Evolutionary conservation across 2,113 vertebrate species (phyloP).

Genomic region (Paracanthobrama guichenoti): DNA sequence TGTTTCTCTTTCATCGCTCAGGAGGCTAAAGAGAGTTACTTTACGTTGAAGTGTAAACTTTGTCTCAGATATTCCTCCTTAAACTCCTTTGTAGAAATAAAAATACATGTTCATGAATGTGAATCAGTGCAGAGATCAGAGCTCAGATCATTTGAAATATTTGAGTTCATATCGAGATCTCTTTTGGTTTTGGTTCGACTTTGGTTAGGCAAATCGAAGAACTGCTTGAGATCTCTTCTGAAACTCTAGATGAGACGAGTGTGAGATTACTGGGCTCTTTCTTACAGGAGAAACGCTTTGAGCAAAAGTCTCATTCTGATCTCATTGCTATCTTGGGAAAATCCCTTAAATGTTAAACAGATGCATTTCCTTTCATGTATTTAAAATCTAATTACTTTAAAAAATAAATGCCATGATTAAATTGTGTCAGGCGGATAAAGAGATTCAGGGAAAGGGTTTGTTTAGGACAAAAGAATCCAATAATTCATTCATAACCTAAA

Average conservation of each 20-base stretch:
- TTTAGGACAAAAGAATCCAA: neutral
- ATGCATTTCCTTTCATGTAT: neutral
- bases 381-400: neutral
- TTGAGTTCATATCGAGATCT: neutral
- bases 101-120: neutral
- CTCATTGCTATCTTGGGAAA: neutral
- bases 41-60: neutral
- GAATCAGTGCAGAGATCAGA: neutral
- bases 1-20: neutral
- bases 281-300: neutral
- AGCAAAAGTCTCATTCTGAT: neutral
- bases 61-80: neutral
- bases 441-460: conserved; percentile 14
- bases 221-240: neutral
- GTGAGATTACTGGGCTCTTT: neutral
- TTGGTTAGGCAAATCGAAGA: neutral
- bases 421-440: neutral
- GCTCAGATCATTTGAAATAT: neutral
- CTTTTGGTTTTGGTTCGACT: neutral
- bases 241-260: neutral
- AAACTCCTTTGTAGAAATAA: neutral
- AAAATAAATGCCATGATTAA: neutral
- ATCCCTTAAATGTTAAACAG: neutral
- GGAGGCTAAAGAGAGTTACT: neutral
- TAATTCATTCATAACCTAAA: neutral